Conservation (phyloP, 1,140 invertebrate genomes). For the Panulirus ornatus region DNA sequence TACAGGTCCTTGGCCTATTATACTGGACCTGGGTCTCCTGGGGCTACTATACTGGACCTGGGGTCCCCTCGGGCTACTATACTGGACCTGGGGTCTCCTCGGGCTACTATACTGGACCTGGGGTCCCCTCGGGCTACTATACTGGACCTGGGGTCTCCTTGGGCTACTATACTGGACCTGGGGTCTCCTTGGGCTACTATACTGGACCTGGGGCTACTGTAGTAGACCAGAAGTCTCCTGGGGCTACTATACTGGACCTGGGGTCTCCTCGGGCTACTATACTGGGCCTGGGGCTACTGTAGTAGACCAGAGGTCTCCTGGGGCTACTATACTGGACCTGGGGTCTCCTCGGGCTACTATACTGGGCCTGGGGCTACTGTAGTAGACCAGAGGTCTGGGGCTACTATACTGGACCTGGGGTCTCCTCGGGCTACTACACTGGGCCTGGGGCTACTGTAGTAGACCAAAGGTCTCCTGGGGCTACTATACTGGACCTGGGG, state of each 20-base stretch:
- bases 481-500: no score
- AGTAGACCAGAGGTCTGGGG: no score
- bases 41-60: neutral
- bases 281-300: conserved; percentile 2
- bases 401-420: no score
- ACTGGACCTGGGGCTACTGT: neutral
- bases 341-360: no score
- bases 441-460: no score
- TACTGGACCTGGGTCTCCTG: conserved; percentile 5
- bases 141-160: neutral
- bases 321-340: no score
- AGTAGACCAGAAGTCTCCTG: neutral
- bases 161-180: neutral
- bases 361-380: no score
- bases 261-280: neutral
- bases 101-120: neutral
- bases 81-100: neutral
- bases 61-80: neutral
- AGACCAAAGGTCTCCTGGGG: no score
- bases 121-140: neutral
- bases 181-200: neutral
- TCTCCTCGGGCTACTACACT: no score
- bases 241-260: neutral
- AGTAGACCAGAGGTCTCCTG: no score
- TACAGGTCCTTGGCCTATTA: neutral